Base-by-base conservation (phyloP, 2,888 invertebrate species). In the Cryptocephalus primarius region DNA sequence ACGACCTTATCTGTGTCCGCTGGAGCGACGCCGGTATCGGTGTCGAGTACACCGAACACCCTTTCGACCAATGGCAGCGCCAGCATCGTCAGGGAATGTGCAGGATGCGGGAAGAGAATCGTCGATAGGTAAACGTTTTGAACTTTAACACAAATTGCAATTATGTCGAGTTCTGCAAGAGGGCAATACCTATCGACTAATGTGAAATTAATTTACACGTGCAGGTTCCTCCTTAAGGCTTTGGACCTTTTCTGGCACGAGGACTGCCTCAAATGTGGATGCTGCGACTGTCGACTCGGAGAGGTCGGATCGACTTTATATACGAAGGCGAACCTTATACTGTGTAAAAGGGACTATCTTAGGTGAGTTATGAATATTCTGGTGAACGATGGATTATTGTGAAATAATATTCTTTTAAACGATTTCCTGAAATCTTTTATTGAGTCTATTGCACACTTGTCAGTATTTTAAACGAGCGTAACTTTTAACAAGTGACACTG, bases 231-330 rank as follows among this genome's bases (percentile, higher is more conserved):
- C 40, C 77, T 91, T 57, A 88, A 86, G 65, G 91, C 91, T 0
- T 75, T 92, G 72, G 91, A 92, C 67, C 76, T 89, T 66, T 88
- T 82, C 72, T 93, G 93, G 92, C 93, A 93, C 72, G 92, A 93
- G 61, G 92, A 92, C 72, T 92, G 92, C 63, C 78, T 93, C 54
- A 92, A 92, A 66, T 89, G 89, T 65, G 88, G 89, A 49, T 91
- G 91, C 72, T 93, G 93, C 66, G 89, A 91, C 71, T 92, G 91
- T 69, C 77, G 91, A 44, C 79, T 93, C n/a, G 92, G 91, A 1
- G 92, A 93, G 71, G 90, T 92, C 38, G 92, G 92, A 52, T 88
- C 89, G 46, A 89, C 90, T 54, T 76, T 92, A 43, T 93, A 88
- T 72, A 88, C 88, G 59, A 91, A 89, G 70, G 89, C 90, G 38